Base-by-base conservation (phyloP, 2,888 invertebrate genomes). In the Folsomia manolachei region DNA sequence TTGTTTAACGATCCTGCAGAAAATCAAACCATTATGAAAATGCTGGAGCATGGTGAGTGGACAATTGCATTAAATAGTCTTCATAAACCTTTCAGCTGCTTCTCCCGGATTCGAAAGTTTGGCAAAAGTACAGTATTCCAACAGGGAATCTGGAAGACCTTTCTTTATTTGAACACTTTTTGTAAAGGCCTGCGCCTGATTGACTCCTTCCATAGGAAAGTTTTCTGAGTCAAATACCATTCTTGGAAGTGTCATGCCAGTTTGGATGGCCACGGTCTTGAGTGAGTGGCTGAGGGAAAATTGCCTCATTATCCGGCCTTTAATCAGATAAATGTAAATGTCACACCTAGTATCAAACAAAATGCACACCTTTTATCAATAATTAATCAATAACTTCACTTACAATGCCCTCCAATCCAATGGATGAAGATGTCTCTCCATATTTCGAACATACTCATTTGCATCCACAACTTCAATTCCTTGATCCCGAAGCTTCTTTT, bases 401-500 rank as follows among this genome's bases (percentile, higher is more conserved):
- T 66, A 66, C 66, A 66, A 66, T 23, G 51, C 19, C 14, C 21
- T 66, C 66, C 66, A 66, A 24, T 66, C 52, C n/a, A 52, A 4
- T 2, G 66, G 66, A 25, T 52, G 52, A 7, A 66, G 14, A 24
- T 23, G 2, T 24, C 23, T 7, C 2, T 52, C 51, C 27, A 27
- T 21, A 4, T 52, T 14, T 1, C 51, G 61, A 25, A 80, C 80
- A 79, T 90, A 84, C 78, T 91, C 89, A 2, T 87, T 82, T 0
- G 90, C 88, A 83, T 90, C 87, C 80, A 86, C 85, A 7, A 91
- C 85, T 64, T 85, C 82, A 70, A 91, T 86, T n/a, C 89, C 89
- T 79, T 86, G 84, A 70, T 85, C 83, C 75, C 84, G 83, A 60
- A 93, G 83, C 70, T 85, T 82, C 27, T 85, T 83, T 79, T 88